Evolutionary conservation across 1,140 invertebrate species (phyloP).

Genomic region (Lutraria rhynchaena): DNA sequence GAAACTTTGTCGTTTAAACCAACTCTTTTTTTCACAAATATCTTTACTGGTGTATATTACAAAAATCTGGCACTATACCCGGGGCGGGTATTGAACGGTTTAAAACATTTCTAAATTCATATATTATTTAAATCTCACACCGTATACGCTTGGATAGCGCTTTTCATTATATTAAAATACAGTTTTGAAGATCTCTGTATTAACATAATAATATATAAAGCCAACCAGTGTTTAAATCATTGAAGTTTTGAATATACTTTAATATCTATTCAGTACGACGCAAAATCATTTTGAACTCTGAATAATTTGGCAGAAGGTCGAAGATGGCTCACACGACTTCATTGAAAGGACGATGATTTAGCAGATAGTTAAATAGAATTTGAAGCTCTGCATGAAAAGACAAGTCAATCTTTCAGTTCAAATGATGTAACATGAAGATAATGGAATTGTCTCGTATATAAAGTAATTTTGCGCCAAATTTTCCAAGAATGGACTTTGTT

Average conservation of each 20-base stretch:
- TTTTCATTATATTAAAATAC: constrained; percentile 32
- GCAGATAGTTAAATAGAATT: constrained; percentile 18
- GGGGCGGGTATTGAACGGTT: constrained; percentile 31
- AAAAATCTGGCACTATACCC: constrained; percentile 34
- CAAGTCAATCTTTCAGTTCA: constrained; percentile 10
- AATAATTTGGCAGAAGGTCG: constrained; percentile 1
- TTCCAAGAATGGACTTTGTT: too few species aligned
- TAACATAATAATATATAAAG: constrained; percentile 38
- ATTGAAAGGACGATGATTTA: constrained; percentile 43
- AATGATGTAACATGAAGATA: too few species aligned
- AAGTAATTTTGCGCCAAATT: too few species aligned
- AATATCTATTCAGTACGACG: constrained; percentile 34
- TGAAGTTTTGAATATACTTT: constrained; percentile 25
- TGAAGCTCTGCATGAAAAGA: constrained; percentile 14
- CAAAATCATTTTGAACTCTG: constrained; percentile 13
- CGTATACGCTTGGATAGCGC: constrained; percentile 24
- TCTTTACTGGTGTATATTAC: constrained; percentile 48
- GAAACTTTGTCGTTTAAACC: too few species aligned
- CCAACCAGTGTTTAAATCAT: constrained; percentile 48
- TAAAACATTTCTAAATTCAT: constrained; percentile 16
- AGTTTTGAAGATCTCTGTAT: constrained; percentile 38
- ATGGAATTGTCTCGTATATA: too few species aligned
- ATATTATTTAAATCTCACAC: neutral
- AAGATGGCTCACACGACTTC: constrained; percentile 8
- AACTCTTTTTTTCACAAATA: too few species aligned